Evolutionary conservation across 2,888 invertebrate genomes (phyloP).

Genomic region (Crossocerus cetratus): DNA sequence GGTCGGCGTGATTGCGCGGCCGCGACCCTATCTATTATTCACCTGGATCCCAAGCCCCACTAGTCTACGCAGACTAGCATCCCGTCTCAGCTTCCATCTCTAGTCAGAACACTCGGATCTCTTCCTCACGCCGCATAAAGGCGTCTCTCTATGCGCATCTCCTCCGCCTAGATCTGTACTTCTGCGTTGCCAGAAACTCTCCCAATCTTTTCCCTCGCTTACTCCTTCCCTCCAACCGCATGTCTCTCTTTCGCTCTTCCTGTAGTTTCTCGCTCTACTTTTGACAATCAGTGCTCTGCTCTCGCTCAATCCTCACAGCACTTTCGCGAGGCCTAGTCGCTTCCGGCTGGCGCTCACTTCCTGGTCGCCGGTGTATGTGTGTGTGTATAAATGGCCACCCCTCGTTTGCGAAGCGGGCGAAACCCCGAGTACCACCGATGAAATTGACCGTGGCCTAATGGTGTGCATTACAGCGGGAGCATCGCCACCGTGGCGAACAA

Average conservation of each 20-base stretch:
- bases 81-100: constrained; percentile 23
- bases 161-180: constrained; percentile 12
- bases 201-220: neutral
- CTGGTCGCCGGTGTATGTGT: neutral
- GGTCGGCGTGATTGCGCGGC: constrained; percentile 74
- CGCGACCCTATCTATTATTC: constrained; percentile 76
- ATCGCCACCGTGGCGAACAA: constrained; percentile 72
- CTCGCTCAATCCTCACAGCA: neutral
- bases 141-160: neutral
- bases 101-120: constrained; percentile 17
- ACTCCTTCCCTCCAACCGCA: too few species aligned
- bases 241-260: neutral
- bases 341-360: neutral
- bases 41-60: constrained; percentile 55
- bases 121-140: constrained; percentile 30
- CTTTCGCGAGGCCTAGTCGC: neutral
- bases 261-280: neutral
- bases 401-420: neutral
- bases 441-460: constrained; percentile 54
- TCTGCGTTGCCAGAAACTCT: neutral
- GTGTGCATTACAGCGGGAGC: constrained; percentile 66
- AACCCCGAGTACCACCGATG: constrained; percentile 2
- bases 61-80: constrained; percentile 26
- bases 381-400: neutral
- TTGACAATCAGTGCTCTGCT: neutral